Percentiles rank a stretch among this genome's conserved stretches.
Conservation (phyloP, 2,888 invertebrate species). For the Geotrupes spiniger region DNA sequence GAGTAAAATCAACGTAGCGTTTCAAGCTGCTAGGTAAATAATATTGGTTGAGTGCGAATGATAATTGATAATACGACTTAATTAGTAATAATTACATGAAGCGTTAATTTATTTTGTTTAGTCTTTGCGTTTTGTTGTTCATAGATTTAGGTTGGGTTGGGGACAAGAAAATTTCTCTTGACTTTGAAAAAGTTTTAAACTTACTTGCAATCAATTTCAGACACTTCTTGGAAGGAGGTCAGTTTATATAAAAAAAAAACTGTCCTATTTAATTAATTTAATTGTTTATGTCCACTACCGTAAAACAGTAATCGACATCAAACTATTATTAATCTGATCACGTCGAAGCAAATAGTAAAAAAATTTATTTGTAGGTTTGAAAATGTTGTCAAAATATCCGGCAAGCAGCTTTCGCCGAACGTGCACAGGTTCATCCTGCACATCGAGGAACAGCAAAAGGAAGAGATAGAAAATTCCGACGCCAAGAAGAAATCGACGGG, state of each 20-base stretch:
- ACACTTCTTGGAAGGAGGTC: no score
- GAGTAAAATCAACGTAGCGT: slow-evolving; percentile 50
- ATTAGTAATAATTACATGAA: not conserved
- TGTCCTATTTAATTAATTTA: no score
- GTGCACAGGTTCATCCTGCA: slow-evolving; percentile 59
- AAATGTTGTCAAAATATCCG: slow-evolving; percentile 56
- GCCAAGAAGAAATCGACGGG: slow-evolving; percentile 41
- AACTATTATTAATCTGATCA: no score
- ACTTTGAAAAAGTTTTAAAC: no score
- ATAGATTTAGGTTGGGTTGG: no score
- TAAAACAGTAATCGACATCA: no score
- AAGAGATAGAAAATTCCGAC: slow-evolving; percentile 33
- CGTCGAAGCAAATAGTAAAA: no score
- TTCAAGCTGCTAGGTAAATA: slow-evolving; percentile 53
- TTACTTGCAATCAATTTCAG: no score
- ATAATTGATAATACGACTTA: not conserved
- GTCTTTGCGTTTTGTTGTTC: slow-evolving; percentile 5
- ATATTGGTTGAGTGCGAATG: no score
- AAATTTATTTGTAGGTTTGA: slow-evolving; percentile 54
- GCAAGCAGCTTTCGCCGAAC: slow-evolving; percentile 57
- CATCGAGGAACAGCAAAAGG: slow-evolving; percentile 54
- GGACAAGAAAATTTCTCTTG: no score
- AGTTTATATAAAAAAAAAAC: no score
- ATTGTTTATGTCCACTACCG: no score
- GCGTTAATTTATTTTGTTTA: not conserved